Conservation (phyloP, 2,888 invertebrate species). For the Drosophila ezoana region DNA sequence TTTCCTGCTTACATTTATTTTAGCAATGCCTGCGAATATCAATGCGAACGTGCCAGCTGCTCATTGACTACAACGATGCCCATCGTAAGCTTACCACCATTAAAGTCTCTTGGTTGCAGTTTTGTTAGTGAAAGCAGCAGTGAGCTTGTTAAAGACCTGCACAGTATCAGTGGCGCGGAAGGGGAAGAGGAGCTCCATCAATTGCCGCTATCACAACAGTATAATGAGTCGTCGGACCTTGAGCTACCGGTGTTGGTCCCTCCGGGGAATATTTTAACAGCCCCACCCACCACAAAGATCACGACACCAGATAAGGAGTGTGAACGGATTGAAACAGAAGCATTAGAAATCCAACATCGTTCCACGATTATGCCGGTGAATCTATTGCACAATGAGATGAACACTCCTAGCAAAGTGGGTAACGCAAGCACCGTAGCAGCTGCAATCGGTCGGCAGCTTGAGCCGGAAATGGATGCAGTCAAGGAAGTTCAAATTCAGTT, state of each 20-base stretch:
- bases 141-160: slow-evolving; percentile 48
- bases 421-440: neutral
- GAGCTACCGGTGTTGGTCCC: too few species aligned
- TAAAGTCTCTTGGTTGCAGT: slow-evolving; percentile 39
- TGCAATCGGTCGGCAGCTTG: slow-evolving; percentile 17
- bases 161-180: slow-evolving; percentile 34
- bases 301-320: slow-evolving; percentile 50
- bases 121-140: slow-evolving; percentile 16
- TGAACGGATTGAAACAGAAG: neutral
- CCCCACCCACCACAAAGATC: slow-evolving; percentile 59
- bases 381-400: slow-evolving; percentile 33
- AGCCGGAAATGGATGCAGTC: slow-evolving; percentile 42
- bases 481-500: slow-evolving; percentile 82
- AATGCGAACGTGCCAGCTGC: slow-evolving; percentile 49
- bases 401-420: neutral
- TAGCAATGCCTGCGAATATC: slow-evolving; percentile 76
- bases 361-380: slow-evolving; percentile 14
- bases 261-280: too few species aligned
- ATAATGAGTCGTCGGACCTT: too few species aligned
- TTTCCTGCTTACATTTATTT: neutral
- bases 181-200: slow-evolving; percentile 23
- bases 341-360: slow-evolving; percentile 2
- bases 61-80: slow-evolving; percentile 71
- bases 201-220: too few species aligned
- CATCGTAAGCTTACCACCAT: slow-evolving; percentile 44